phyloP scores from a whole-genome alignment of 2,888 invertebrate genomes.

The Amphipyra tragopoginis region DNA sequence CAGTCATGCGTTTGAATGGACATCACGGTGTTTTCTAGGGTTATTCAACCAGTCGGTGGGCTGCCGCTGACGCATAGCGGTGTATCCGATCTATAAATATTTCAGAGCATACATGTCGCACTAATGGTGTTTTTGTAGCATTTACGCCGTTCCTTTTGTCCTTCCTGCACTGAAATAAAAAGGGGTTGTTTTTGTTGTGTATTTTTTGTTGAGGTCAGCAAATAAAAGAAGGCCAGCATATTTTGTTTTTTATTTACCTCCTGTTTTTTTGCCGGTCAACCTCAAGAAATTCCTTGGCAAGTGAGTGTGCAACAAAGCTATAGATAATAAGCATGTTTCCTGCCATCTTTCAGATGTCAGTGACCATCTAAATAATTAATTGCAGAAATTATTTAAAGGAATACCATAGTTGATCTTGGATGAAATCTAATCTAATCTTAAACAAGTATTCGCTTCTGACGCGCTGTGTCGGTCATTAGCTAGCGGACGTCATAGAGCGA shows the following conservation, averaged over 20 bases:
- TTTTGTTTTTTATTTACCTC: conserved; percentile 26
- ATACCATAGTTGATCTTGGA: conserved; percentile 34
- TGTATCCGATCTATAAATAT: conserved; percentile 66
- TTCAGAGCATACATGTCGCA: conserved; percentile 52
- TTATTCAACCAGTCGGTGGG: conserved; percentile 77
- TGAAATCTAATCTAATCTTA: conserved; percentile 47
- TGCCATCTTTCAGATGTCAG: conserved; percentile 31
- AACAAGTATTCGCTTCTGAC: conserved; percentile 51
- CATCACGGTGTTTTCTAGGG: conserved; percentile 66
- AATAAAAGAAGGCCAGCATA: conserved; percentile 30
- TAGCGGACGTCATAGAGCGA: conserved; percentile 45
- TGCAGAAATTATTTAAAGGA: conserved; percentile 35
- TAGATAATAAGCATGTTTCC: conserved; percentile 8
- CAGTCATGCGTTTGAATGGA: conserved; percentile 30
- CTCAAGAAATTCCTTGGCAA: conserved; percentile 21
- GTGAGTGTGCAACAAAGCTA: conserved; percentile 23
- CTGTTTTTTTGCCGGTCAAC: conserved; percentile 34
- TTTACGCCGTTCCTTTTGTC: conserved; percentile 22
- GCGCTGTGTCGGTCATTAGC: conserved; percentile 56
- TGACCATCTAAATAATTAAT: conserved; percentile 31
- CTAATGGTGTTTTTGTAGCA: conserved; percentile 50
- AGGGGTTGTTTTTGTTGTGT: conserved; percentile 2
- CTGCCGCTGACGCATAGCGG: conserved; percentile 64
- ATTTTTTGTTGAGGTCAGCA: conserved; percentile 24
- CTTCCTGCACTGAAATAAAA: conserved; percentile 28